Conservation (phyloP, 92 coral and sea anemone genomes). For the Phenganax marumi region DNA sequence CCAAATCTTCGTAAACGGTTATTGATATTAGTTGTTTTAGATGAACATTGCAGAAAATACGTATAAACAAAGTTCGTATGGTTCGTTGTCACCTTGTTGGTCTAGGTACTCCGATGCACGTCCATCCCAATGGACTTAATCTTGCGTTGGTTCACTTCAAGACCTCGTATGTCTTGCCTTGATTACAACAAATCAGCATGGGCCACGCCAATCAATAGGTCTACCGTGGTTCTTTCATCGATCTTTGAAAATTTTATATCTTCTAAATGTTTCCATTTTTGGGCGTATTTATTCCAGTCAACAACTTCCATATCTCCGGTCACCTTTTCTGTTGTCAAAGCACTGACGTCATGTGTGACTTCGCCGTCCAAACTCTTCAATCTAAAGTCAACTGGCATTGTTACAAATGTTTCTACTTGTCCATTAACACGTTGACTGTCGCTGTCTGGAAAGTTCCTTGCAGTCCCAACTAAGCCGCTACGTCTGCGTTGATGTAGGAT, state of each 20-base stretch:
- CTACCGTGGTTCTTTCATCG: neutral
- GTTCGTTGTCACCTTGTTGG: neutral
- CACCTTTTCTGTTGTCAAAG: conserved; percentile 34
- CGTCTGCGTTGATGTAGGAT: neutral
- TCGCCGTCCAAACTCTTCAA: conserved; percentile 49
- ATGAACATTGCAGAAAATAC: conserved; percentile 1
- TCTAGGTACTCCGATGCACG: conserved; percentile 27
- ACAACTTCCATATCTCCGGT: neutral
- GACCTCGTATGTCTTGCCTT: conserved; percentile 13
- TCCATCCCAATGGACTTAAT: conserved; percentile 43
- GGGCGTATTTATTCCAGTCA: conserved; percentile 20
- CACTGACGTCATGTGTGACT: neutral
- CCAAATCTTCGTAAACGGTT: conserved; percentile 22
- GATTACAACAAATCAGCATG: conserved; percentile 1
- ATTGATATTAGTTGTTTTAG: conserved; percentile 13
- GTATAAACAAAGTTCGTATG: conserved; percentile 21
- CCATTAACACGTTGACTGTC: conserved; percentile 42
- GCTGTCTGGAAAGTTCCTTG: neutral
- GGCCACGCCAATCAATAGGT: neutral
- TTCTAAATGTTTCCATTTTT: conserved; percentile 38
- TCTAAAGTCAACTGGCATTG: conserved; percentile 56
- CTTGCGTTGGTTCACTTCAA: conserved; percentile 38
- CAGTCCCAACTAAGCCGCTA: conserved; percentile 26
- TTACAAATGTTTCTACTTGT: conserved; percentile 56
- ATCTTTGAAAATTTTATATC: conserved; percentile 25